These are phyloP conservation scores for Antheraea assamensis DNA, from an alignment of 2,888 invertebrate genomes.

Conservation along the genomic window DNA sequence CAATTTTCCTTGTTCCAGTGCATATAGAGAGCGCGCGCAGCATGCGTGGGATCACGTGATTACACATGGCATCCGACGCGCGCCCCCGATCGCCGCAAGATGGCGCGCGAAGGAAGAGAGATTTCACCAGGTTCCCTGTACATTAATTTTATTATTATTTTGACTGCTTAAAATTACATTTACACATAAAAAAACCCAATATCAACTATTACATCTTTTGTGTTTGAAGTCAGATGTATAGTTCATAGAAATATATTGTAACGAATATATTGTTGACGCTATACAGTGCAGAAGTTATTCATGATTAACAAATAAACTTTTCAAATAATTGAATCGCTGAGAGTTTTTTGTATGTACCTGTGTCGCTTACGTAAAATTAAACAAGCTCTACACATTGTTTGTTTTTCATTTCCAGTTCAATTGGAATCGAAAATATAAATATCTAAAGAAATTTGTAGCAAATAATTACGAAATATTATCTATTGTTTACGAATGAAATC, in stretches of 20 bases:
- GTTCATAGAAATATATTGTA: neutral
- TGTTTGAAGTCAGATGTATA: neutral
- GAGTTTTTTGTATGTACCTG: neutral
- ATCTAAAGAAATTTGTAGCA: neutral
- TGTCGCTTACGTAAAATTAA: neutral
- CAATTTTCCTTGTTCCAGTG: constrained; percentile 34
- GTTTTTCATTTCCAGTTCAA: neutral
- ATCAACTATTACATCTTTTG: neutral
- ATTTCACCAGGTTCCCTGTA: constrained; percentile 68
- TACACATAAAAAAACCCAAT: neutral
- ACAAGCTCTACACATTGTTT: neutral
- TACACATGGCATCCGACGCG: constrained; percentile 70
- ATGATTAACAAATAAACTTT: neutral
- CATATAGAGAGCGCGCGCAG: constrained; percentile 52
- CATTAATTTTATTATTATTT: constrained; percentile 30
- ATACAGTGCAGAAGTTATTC: neutral
- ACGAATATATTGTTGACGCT: neutral
- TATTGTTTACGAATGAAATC: neutral
- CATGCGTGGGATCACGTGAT: constrained; percentile 71
- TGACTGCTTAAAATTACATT: neutral
- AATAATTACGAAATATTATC: neutral
- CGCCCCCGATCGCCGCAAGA: constrained; percentile 72
- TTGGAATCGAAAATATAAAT: neutral
- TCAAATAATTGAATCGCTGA: neutral
- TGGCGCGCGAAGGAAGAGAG: constrained; percentile 74